Conservation (phyloP, 2,113 vertebrate genomes). For the Apeltes quadracus region DNA sequence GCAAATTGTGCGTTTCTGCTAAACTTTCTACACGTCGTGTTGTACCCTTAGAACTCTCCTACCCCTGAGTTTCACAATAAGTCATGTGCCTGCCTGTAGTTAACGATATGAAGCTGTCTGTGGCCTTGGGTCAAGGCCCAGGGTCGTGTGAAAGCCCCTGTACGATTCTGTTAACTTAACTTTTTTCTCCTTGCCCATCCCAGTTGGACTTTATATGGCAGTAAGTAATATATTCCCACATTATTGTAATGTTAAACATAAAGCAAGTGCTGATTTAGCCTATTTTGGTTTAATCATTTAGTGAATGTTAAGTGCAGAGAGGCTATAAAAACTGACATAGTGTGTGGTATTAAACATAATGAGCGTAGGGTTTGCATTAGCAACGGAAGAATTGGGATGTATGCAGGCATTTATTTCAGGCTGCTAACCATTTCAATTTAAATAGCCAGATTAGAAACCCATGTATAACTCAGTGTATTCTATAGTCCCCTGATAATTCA, state of each 20-base stretch:
- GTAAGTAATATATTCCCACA: background rate
- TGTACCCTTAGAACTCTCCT: too few relatives aligned
- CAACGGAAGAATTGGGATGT: constrained; percentile 13
- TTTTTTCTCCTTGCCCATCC: background rate
- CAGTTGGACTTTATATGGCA: background rate
- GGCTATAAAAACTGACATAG: constrained; percentile 34
- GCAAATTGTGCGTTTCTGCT: too few relatives aligned
- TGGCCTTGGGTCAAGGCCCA: background rate
- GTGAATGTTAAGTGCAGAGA: constrained; percentile 22
- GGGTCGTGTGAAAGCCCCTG: background rate
- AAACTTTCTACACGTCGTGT: too few relatives aligned
- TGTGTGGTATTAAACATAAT: constrained; percentile 48
- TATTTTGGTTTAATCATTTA: constrained; percentile 8
- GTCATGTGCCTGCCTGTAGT: background rate
- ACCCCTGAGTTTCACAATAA: too few relatives aligned
- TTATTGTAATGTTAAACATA: constrained; percentile 3
- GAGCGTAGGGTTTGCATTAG: constrained; percentile 28
- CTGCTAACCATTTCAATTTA: constrained; percentile 32
- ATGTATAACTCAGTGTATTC: constrained; percentile 28
- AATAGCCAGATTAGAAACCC: constrained; percentile 33
- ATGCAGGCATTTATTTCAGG: constrained; percentile 37
- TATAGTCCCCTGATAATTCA: constrained; percentile 19
- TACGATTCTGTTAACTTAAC: background rate
- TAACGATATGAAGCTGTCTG: background rate
- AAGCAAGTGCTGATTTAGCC: constrained; percentile 33